These are phyloP conservation scores for Pipistrellus pipistrellus DNA, from an alignment of 2,797 vertebrate species.

Conservation along the genomic window DNA sequence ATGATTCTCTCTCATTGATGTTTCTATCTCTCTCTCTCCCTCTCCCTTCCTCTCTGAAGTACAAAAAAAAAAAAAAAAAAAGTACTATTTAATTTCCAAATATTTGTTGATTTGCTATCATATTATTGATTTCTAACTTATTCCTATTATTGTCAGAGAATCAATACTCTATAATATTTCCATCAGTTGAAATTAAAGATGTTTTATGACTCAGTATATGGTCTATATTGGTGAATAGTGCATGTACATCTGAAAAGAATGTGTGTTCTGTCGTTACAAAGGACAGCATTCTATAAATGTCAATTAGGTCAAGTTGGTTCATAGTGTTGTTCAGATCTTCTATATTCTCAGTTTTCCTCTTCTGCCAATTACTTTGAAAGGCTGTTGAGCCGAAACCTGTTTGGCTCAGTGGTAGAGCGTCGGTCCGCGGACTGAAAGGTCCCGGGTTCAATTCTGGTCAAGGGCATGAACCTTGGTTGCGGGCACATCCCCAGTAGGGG, in stretches of 20 bases:
- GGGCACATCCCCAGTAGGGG: too few relatives aligned
- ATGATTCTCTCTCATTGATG: too few relatives aligned
- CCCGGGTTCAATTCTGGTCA: too few relatives aligned
- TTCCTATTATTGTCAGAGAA: slow-evolving; percentile 23
- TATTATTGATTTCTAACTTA: slow-evolving; percentile 51
- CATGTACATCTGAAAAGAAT: background rate
- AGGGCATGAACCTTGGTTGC: too few relatives aligned
- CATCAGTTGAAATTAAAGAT: slow-evolving; percentile 54
- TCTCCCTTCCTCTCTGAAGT: too few relatives aligned
- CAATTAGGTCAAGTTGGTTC: background rate
- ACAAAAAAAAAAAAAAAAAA: background rate
- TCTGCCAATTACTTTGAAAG: slow-evolving; percentile 18
- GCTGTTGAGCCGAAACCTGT: background rate
- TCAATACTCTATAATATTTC: background rate
- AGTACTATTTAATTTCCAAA: background rate
- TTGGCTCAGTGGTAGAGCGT: too few relatives aligned
- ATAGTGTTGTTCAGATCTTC: background rate
- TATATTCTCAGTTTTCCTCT: background rate
- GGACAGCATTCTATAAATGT: background rate
- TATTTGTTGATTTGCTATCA: slow-evolving; percentile 29
- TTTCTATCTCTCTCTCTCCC: too few relatives aligned
- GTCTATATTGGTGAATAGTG: background rate
- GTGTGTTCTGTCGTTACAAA: background rate
- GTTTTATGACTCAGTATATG: background rate
- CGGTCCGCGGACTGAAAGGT: too few relatives aligned